These are phyloP conservation scores for Prostheceraeus crozeri DNA, from an alignment of 2,888 invertebrate genomes.

Conservation along the genomic window DNA sequence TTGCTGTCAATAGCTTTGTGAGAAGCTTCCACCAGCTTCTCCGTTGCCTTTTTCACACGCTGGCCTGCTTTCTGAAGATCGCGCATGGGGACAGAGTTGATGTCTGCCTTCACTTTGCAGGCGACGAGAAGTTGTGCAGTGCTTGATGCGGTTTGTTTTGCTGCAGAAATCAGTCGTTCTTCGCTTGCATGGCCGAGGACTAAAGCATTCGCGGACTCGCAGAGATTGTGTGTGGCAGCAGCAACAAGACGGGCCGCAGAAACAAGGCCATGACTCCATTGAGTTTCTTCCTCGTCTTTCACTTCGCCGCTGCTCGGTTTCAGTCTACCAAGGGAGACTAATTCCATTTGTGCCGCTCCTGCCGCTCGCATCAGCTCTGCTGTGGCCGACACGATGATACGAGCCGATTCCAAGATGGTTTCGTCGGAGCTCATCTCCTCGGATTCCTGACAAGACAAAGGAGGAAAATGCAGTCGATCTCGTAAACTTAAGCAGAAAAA, in stretches of 20 bases:
- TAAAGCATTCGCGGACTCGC: conserved; percentile 91
- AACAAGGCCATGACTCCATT: conserved; percentile 24
- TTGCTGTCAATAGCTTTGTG: conserved; percentile 78
- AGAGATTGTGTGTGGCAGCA: conserved; percentile 59
- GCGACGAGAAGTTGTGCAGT: conserved; percentile 95
- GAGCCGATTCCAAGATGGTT: conserved; percentile 59
- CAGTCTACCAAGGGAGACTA: conserved; percentile 79
- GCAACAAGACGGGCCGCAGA: conserved; percentile 28
- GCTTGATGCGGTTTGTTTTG: conserved; percentile 79
- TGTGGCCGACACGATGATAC: background rate
- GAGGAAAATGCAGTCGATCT: too few species aligned
- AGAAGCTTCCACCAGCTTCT: conserved; percentile 87
- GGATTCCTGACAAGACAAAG: too few species aligned
- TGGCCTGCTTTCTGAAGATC: conserved; percentile 69
- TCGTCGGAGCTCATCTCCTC: conserved; percentile 95
- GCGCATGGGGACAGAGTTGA: conserved; percentile 56
- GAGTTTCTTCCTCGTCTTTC: conserved; percentile 53
- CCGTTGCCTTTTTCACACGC: conserved; percentile 91
- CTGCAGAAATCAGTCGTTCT: conserved; percentile 88
- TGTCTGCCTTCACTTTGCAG: conserved; percentile 93
- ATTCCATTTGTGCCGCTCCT: conserved; percentile 76
- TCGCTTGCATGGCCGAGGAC: conserved; percentile 69
- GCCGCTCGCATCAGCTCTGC: conserved; percentile 13
- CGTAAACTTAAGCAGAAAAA: too few species aligned
- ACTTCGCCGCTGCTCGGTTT: conserved; percentile 45